Percentiles rank a stretch among this genome's conserved stretches.
phyloP scores from a whole-genome alignment of 2,888 invertebrate genomes.

The Opisthograptis luteolata region DNA sequence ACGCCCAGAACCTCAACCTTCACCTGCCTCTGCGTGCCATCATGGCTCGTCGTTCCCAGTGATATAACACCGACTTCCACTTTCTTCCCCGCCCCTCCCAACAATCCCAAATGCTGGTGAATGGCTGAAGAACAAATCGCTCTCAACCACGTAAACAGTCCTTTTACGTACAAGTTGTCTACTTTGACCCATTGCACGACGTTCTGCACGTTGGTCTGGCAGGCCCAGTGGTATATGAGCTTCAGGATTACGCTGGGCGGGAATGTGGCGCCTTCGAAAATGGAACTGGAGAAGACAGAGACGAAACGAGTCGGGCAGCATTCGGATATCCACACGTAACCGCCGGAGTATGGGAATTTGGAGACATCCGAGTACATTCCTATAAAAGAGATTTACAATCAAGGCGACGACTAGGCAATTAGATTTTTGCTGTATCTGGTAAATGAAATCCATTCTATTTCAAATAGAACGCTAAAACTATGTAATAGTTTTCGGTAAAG shows the following conservation, averaged over 20 bases:
- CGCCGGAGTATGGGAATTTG: conserved; percentile 94
- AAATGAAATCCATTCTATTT: too few relatives aligned
- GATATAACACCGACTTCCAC: conserved; percentile 95
- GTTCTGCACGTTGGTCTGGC: conserved; percentile 95
- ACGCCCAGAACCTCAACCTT: conserved; percentile 95
- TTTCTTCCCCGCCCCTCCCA: conserved; percentile 89
- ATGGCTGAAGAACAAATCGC: conserved; percentile 92
- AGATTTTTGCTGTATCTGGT: too few relatives aligned
- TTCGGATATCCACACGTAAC: conserved; percentile 95
- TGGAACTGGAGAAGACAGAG: conserved; percentile 93
- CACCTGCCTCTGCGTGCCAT: conserved; percentile 89
- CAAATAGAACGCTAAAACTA: too few relatives aligned
- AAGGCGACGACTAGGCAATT: too few relatives aligned
- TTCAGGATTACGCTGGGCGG: conserved; percentile 93
- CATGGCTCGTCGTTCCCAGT: conserved; percentile 93
- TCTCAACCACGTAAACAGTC: conserved; percentile 86
- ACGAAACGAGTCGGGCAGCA: conserved; percentile 94
- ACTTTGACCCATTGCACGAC: conserved; percentile 95
- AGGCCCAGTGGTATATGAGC: conserved; percentile 95
- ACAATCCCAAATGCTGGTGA: conserved; percentile 88
- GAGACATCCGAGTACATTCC: conserved; percentile 94
- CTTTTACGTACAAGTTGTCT: conserved; percentile 82
- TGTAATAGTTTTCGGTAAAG: too few relatives aligned
- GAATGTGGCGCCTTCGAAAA: conserved; percentile 94
- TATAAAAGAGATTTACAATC: conserved; percentile 46